Evolutionary conservation across 2,113 vertebrate genomes (phyloP).

Genomic region (Leptobrachium leishanense): DNA sequence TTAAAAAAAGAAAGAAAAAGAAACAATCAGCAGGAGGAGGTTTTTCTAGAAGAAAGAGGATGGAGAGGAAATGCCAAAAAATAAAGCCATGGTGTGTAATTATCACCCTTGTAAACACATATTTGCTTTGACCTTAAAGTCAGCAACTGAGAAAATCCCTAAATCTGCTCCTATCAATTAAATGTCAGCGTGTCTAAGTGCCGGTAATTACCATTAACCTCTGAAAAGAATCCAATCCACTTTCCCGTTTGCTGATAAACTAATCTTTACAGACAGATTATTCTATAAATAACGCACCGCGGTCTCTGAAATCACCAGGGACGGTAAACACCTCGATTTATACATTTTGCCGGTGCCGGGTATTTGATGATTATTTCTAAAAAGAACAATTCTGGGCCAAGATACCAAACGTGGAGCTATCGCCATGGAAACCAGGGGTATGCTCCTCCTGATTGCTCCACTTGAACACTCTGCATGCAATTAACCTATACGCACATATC

Average conservation of each 20-base stretch:
- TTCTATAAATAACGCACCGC: constrained; percentile 16
- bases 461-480: too few relatives aligned
- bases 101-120: constrained; percentile 36
- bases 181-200: constrained; percentile 42
- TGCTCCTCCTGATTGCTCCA: too few relatives aligned
- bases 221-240: constrained; percentile 42
- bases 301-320: background rate
- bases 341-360: too few relatives aligned
- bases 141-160: constrained; percentile 41
- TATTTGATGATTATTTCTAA: too few relatives aligned
- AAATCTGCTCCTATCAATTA: constrained; percentile 41
- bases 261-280: constrained; percentile 40
- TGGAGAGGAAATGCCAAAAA: background rate
- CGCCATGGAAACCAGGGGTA: too few relatives aligned
- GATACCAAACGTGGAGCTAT: too few relatives aligned
- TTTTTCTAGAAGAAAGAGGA: background rate
- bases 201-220: constrained; percentile 41
- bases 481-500: too few relatives aligned
- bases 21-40: background rate
- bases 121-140: constrained; percentile 42
- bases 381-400: too few relatives aligned
- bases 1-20: background rate
- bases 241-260: constrained; percentile 43
- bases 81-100: constrained; percentile 32
- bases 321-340: background rate